Conservation (phyloP, 2,888 invertebrate genomes). For the Lathronympha strigana region DNA sequence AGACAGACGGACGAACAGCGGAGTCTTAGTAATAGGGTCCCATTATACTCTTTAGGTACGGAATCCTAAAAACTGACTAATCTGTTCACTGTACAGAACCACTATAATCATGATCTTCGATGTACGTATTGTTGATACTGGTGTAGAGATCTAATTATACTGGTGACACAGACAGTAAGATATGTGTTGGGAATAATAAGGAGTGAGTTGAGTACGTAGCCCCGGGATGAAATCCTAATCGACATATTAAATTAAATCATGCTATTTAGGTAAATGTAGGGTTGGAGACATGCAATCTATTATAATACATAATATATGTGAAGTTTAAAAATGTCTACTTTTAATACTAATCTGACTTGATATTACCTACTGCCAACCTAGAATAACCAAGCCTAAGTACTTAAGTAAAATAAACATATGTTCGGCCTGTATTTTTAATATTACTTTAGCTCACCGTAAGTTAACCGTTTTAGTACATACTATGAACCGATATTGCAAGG, state of each 20-base stretch:
- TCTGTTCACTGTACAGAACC: not conserved
- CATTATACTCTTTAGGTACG: too few species aligned
- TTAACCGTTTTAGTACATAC: too few species aligned
- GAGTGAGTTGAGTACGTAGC: conserved; percentile 10
- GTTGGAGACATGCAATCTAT: conserved; percentile 7
- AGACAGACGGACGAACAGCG: too few species aligned
- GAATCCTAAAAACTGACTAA: not conserved
- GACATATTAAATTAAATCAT: conserved; percentile 35
- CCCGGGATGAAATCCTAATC: conserved; percentile 18
- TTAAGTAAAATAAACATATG: too few species aligned
- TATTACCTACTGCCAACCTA: too few species aligned
- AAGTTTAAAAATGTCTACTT: too few species aligned
- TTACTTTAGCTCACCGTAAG: too few species aligned
- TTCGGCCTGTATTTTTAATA: too few species aligned
- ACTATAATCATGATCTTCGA: not conserved
- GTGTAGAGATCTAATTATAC: not conserved
- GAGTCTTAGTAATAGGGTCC: too few species aligned
- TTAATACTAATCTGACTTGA: too few species aligned
- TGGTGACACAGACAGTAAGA: not conserved
- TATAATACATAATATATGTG: conserved; percentile 14
- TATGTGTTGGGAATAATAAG: not conserved
- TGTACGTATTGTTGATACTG: not conserved
- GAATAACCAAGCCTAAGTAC: too few species aligned
- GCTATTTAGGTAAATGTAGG: conserved; percentile 35
- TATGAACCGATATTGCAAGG: too few species aligned